These are phyloP conservation scores for Delia radicum DNA, from an alignment of 1,140 invertebrate genomes.

Conservation along the genomic window DNA sequence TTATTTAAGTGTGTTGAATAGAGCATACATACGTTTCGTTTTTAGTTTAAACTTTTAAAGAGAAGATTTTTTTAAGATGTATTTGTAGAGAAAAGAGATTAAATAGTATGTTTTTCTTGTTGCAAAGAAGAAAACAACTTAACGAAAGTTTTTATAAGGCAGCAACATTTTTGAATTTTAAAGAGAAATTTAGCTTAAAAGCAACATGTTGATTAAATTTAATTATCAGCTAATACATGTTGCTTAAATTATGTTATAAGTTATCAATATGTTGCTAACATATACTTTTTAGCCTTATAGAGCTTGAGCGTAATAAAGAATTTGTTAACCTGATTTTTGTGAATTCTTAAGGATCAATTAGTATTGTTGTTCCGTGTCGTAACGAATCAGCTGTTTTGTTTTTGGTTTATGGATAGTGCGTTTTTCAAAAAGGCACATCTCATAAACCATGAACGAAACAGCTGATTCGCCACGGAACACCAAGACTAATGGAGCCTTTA, in stretches of 20 bases:
- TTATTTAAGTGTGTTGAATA: no score
- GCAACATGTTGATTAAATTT: not conserved
- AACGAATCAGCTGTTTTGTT: no score
- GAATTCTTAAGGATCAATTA: not conserved
- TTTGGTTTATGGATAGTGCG: no score
- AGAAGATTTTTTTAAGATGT: not conserved
- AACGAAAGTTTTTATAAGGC: not conserved
- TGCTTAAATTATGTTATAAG: no score
- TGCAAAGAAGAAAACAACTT: not conserved
- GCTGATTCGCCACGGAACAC: no score
- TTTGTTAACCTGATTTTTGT: conserved; percentile 2
- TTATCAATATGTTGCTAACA: not conserved
- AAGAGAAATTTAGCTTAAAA: not conserved
- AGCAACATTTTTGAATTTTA: not conserved
- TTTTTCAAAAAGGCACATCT: no score
- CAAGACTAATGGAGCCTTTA: no score
- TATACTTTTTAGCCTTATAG: not conserved
- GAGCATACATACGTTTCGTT: no score
- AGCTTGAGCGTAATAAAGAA: not conserved
- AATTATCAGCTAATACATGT: no score
- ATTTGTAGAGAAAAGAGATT: not conserved
- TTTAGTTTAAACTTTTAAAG: not conserved
- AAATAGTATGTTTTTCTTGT: not conserved
- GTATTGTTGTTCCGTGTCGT: no score
- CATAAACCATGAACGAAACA: no score